Conservation (phyloP, 2,797 vertebrate species). For the Tenualosa thibaudeaui region DNA sequence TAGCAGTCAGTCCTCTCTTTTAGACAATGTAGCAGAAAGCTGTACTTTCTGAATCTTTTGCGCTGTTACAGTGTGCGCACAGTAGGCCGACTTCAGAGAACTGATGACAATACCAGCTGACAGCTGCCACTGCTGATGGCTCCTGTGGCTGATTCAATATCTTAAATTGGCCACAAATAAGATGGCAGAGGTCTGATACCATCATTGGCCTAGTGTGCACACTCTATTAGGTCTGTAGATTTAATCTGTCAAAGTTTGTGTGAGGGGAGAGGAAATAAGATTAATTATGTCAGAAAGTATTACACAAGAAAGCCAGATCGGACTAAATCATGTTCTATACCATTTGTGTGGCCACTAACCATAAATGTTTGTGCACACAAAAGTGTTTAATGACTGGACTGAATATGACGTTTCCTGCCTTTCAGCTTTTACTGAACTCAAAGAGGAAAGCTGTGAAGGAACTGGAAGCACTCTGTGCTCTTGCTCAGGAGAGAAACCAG, state of each 20-base stretch:
- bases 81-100: no score
- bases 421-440: conserved; percentile 57
- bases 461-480: conserved; percentile 47
- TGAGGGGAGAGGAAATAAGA: neutral
- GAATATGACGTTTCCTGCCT: conserved; percentile 16
- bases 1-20: no score
- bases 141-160: no score
- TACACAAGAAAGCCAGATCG: neutral
- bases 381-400: neutral
- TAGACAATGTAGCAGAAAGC: no score
- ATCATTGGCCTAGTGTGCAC: no score
- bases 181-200: no score
- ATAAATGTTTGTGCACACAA: neutral
- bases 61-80: no score
- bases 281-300: neutral
- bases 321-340: neutral
- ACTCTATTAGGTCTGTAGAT: neutral
- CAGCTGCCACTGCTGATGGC: no score
- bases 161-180: no score
- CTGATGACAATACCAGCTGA: no score
- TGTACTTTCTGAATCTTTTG: no score
- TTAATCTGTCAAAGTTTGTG: neutral
- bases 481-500: conserved; percentile 53
- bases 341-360: neutral
- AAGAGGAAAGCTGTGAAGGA: conserved; percentile 53